phyloP scores from a whole-genome alignment of 2,113 vertebrate species.

The Cynopterus brachyotis region DNA sequence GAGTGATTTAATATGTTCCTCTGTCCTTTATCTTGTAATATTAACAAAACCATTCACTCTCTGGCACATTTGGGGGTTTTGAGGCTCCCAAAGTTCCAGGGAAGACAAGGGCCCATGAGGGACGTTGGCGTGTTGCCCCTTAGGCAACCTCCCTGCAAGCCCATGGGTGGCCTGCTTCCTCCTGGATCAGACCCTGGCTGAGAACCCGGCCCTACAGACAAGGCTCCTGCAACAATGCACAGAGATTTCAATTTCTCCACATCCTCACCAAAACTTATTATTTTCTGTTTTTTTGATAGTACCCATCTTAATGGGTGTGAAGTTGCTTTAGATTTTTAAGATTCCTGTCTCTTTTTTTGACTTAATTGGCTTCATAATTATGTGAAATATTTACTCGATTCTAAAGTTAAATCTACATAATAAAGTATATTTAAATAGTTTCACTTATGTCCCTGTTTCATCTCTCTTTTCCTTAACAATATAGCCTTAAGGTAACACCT shows the following conservation, averaged over 20 bases:
- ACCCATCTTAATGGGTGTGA: not conserved
- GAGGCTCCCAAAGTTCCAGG: too few species aligned
- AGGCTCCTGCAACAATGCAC: too few species aligned
- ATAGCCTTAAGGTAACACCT: not conserved
- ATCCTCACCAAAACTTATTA: not conserved
- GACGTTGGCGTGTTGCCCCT: too few species aligned
- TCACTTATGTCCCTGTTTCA: not conserved
- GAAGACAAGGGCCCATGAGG: too few species aligned
- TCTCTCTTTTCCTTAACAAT: not conserved
- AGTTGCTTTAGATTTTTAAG: not conserved
- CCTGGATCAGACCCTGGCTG: too few species aligned
- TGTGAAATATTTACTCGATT: not conserved
- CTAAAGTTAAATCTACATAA: not conserved
- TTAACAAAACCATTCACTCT: not conserved
- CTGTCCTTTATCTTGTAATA: not conserved
- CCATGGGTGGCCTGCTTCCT: too few species aligned
- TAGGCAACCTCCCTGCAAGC: too few species aligned
- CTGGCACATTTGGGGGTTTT: too few species aligned
- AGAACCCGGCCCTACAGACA: too few species aligned
- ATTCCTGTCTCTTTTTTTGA: not conserved
- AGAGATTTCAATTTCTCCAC: not conserved
- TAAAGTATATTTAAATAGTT: not conserved
- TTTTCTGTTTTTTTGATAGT: not conserved
- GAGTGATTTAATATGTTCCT: not conserved
- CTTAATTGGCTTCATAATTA: not conserved